Percentiles rank a stretch among this genome's conserved stretches.
Conservation (phyloP, 2,797 vertebrate genomes). For the Syngnathus acus region DNA sequence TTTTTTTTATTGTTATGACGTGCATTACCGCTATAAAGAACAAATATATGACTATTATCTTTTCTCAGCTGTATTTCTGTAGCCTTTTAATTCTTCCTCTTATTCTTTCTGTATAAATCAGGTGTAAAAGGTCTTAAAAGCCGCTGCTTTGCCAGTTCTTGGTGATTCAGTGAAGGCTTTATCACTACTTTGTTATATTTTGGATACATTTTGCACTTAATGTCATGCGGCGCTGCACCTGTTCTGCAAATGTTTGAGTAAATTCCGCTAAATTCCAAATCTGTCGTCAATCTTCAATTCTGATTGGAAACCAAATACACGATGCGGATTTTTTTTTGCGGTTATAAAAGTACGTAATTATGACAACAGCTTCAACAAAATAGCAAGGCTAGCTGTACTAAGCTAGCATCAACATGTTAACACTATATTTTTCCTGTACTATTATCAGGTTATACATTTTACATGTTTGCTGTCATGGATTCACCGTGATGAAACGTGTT, state of each 20-base stretch:
- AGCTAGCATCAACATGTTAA: neutral
- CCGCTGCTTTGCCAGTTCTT: neutral
- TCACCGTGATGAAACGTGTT: too few relatives aligned
- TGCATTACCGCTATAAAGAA: conserved; percentile 6
- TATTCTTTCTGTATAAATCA: conserved; percentile 16
- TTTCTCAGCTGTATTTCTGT: conserved; percentile 5
- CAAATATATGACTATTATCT: conserved; percentile 1
- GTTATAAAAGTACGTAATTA: too few relatives aligned
- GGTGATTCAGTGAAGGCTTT: conserved; percentile 11
- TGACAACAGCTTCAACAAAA: neutral
- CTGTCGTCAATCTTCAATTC: neutral
- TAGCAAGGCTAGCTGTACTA: neutral
- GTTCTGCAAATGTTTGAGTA: neutral
- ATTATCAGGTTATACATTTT: too few relatives aligned
- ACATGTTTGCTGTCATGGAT: too few relatives aligned
- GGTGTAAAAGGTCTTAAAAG: conserved; percentile 15
- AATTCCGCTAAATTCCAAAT: neutral
- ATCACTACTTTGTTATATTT: conserved; percentile 26
- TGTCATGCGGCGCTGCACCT: neutral
- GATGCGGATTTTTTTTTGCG: too few relatives aligned
- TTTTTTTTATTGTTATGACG: conserved; percentile 50
- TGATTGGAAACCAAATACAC: too few relatives aligned
- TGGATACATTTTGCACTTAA: conserved; percentile 5
- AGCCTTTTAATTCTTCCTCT: too few relatives aligned
- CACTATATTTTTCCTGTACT: too few relatives aligned